Conservation (phyloP, 2,888 invertebrate genomes). For the Boloria selene region DNA sequence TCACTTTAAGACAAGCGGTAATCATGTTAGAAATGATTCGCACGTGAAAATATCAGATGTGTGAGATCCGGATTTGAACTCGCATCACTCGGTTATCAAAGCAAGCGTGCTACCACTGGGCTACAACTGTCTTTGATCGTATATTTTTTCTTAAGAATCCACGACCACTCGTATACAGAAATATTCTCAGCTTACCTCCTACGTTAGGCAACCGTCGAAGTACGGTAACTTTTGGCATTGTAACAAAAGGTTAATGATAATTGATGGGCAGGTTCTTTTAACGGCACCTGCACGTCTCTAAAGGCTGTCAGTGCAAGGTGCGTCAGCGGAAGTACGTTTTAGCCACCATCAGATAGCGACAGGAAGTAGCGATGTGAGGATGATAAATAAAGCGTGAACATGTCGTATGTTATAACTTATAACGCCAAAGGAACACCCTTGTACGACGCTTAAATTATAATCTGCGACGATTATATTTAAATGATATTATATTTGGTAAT, state of each 20-base stretch:
- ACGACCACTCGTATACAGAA: background rate
- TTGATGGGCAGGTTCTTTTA: background rate
- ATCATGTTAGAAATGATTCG: no score
- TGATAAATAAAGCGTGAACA: slow-evolving; percentile 15
- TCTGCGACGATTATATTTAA: background rate
- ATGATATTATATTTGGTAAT: no score
- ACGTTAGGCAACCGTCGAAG: no score
- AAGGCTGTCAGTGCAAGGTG: slow-evolving; percentile 21
- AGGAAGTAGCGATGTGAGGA: slow-evolving; percentile 27
- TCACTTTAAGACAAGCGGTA: no score
- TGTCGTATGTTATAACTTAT: background rate
- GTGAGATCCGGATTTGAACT: no score
- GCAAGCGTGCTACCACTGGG: no score
- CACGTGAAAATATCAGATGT: no score
- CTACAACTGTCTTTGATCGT: no score
- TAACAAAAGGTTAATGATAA: slow-evolving; percentile 2
- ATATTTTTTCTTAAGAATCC: background rate
- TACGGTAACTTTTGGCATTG: no score
- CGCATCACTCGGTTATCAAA: no score
- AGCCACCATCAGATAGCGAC: slow-evolving; percentile 35
- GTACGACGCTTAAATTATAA: background rate
- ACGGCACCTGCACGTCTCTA: slow-evolving; percentile 18
- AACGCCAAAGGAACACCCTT: background rate
- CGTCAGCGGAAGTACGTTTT: slow-evolving; percentile 35
- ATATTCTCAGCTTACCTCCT: no score